These are phyloP conservation scores for Allolobophora icterica DNA, from an alignment of 2,888 invertebrate genomes.

Conservation along the genomic window DNA sequence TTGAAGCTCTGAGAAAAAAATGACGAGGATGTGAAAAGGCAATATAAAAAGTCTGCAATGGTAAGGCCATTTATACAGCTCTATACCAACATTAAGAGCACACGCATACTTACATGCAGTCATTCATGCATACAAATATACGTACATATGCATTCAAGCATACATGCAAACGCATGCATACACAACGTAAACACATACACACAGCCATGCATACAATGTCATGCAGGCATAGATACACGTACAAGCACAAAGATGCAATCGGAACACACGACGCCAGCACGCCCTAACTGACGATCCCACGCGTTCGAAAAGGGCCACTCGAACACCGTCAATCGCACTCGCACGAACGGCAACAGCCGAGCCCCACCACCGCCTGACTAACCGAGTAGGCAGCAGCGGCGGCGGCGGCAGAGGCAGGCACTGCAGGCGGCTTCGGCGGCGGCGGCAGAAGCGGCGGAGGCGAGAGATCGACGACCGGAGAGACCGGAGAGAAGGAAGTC, in stretches of 20 bases:
- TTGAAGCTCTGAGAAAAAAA: no score
- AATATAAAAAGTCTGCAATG: not conserved
- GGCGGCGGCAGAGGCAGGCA: not conserved
- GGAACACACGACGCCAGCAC: not conserved
- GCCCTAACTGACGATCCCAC: not conserved
- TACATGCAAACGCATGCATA: not conserved
- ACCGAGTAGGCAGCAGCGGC: no score
- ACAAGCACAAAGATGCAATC: not conserved
- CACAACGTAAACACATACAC: not conserved
- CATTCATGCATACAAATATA: not conserved
- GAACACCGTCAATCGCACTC: conserved; percentile 10
- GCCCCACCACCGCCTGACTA: not conserved
- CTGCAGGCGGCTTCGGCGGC: not conserved
- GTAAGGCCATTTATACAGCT: no score
- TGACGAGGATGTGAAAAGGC: not conserved
- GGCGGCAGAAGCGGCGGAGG: not conserved
- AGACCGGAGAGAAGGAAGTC: not conserved
- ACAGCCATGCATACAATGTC: not conserved
- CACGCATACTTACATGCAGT: not conserved
- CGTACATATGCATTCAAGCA: no score
- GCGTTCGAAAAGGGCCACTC: not conserved
- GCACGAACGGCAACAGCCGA: conserved; percentile 1
- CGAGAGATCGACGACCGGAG: not conserved
- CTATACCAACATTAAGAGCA: not conserved
- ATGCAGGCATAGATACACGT: not conserved